Conservation (phyloP, 2,113 vertebrate species). For the Xenopus tropicalis region DNA sequence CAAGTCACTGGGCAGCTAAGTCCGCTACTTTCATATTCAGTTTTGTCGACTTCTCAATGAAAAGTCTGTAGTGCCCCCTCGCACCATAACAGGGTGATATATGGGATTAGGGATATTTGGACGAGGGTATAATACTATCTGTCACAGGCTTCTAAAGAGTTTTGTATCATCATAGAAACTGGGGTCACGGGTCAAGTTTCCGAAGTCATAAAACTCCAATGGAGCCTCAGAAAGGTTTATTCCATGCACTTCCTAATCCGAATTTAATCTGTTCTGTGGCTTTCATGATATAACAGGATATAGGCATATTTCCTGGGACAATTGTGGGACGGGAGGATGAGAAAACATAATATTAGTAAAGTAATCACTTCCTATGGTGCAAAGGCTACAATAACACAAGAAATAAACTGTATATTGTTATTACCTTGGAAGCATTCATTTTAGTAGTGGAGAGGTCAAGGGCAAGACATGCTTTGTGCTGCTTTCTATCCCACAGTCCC, state of each 20-base stretch:
- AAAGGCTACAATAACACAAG: neutral
- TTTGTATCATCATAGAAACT: constrained; percentile 5
- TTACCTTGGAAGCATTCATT: neutral
- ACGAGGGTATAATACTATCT: constrained; percentile 17
- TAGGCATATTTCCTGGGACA: constrained; percentile 22
- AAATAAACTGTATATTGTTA: too few relatives aligned
- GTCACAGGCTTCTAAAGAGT: constrained; percentile 20
- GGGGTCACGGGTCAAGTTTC: constrained; percentile 13
- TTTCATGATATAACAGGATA: constrained; percentile 28
- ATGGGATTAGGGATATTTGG: constrained; percentile 15
- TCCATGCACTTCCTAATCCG: constrained; percentile 19
- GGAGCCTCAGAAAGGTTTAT: neutral
- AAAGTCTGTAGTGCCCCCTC: constrained; percentile 10
- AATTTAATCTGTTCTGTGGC: constrained; percentile 15
- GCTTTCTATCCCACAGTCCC: too few relatives aligned
- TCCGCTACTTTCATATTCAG: too few relatives aligned
- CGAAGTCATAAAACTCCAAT: constrained; percentile 25
- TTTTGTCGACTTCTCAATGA: too few relatives aligned
- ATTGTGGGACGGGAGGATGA: constrained; percentile 10
- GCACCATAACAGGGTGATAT: constrained; percentile 5
- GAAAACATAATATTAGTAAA: neutral
- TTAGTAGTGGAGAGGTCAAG: neutral
- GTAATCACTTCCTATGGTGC: constrained; percentile 22
- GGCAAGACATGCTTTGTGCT: too few relatives aligned
- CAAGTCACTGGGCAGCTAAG: too few relatives aligned